These are phyloP conservation scores for Taphrorychus bicolor DNA, from an alignment of 2,888 invertebrate species.

Conservation along the genomic window DNA sequence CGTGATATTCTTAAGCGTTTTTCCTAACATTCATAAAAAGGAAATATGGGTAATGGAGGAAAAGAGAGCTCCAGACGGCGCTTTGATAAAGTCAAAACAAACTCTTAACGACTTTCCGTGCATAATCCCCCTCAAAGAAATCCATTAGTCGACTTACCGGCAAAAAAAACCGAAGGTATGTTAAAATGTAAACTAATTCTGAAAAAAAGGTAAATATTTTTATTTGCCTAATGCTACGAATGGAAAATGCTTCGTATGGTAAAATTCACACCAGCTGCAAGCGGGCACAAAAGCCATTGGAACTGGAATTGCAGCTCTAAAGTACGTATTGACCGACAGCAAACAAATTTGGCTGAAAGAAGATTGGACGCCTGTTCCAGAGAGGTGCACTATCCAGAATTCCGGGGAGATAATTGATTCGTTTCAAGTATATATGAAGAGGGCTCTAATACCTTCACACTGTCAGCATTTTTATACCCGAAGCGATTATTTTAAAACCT, in stretches of 20 bases:
- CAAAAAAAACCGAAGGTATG: not conserved
- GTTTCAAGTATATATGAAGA: not conserved
- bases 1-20: constrained; percentile 8
- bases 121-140: not conserved
- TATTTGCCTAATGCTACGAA: not conserved
- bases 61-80: constrained; percentile 3
- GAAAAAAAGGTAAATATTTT: not conserved
- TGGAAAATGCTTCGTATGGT: not conserved
- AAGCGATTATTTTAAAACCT: not conserved
- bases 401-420: not conserved
- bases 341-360: not conserved
- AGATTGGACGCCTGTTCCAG: not conserved
- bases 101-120: constrained; percentile 9
- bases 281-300: not conserved
- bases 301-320: not conserved
- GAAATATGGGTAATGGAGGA: constrained; percentile 15
- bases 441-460: not conserved
- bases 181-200: not conserved
- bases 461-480: not conserved
- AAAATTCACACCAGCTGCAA: not conserved
- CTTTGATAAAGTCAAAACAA: constrained; percentile 16
- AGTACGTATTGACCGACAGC: not conserved
- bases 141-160: not conserved
- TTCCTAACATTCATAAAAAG: constrained; percentile 9
- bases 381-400: not conserved